Evolutionary conservation across 2,113 vertebrate genomes (phyloP), one percentile per base, ranked within the genome.

Genomic region (Labrus mixtus): DNA sequence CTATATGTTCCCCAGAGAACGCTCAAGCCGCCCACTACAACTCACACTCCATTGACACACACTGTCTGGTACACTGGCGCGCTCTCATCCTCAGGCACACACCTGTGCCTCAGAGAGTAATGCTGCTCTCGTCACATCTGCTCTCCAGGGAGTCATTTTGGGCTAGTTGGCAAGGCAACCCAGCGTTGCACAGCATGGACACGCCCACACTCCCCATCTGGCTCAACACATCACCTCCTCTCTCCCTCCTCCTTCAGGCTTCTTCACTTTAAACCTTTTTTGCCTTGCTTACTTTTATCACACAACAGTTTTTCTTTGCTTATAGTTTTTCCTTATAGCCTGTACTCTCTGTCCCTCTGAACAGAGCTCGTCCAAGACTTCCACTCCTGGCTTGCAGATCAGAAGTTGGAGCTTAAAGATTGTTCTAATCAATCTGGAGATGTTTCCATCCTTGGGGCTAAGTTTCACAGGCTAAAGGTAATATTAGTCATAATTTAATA

Each of bases 351-450:
- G 33, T 65, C 69, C 8, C 45, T 77, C 20, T 0, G 68, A 68
- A 81, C 93, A 99, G 98, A 94, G 43, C 94, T 96, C 17, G 93
- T 97, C 87, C 93, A 95, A 82, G 94, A 93, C 87, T 99, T 99
- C 83, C 95, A 96, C 59, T 92, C 93, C 22, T 98, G 96, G 97
- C 94, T 98, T 58, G 90, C 90, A 25, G 82, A 86, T 69, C 86
- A 91, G 74, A 98, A 95, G 85, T 78, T 84, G 72, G 90, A 92
- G 65, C 90, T 97, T 29, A 96, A 94, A 91, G 91, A 95, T 25
- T 95, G 93, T 70, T 95, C 93, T 69, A 94, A 94, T 67, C 94
- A 90, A 50, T 96, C 95, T 60, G 97, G 96, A 13, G 96, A 97
- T 83, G 91, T 92, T 75, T 91, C 91, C 82, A 78, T 83, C 36